Percentiles rank a stretch among this genome's conserved stretches.
These are phyloP conservation scores for Tanaodytes sp. DNA, from an alignment of 2,888 invertebrate species.

Conservation along the genomic window DNA sequence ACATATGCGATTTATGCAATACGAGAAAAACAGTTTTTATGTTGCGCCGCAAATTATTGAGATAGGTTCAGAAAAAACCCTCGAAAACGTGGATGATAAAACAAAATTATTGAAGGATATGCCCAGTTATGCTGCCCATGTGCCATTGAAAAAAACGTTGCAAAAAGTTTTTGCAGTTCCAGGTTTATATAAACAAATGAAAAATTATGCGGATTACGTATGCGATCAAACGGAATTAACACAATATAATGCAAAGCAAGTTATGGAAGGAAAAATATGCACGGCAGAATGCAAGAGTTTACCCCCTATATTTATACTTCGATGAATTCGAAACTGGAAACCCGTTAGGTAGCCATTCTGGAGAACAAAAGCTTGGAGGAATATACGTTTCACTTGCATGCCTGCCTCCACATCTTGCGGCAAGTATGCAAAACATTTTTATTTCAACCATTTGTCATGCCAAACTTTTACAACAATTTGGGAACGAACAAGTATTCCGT, in stretches of 20 bases:
- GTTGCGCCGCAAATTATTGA: neutral
- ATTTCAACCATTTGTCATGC: conserved; percentile 12
- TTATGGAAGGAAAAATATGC: conserved; percentile 12
- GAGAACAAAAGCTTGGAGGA: conserved; percentile 26
- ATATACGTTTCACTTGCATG: conserved; percentile 6
- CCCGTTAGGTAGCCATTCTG: conserved; percentile 17
- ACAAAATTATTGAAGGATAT: neutral
- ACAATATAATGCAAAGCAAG: conserved; percentile 18
- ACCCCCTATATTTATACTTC: conserved; percentile 6
- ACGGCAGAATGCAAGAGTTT: neutral
- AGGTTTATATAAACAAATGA: conserved; percentile 8
- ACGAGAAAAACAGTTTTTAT: neutral
- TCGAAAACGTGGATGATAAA: neutral
- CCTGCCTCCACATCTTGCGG: conserved; percentile 19
- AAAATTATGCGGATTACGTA: neutral
- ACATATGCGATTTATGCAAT: neutral
- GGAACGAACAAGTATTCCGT: no score
- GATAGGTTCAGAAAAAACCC: neutral
- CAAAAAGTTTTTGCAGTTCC: neutral
- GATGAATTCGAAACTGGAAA: conserved; percentile 24
- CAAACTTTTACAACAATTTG: conserved; percentile 27
- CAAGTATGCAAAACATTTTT: conserved; percentile 20
- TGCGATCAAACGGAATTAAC: neutral
- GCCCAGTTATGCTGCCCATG: neutral
- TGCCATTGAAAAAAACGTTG: conserved; percentile 7